These are phyloP conservation scores for Erpornis zantholeuca DNA, from an alignment of 2,113 vertebrate species.

Conservation along the genomic window DNA sequence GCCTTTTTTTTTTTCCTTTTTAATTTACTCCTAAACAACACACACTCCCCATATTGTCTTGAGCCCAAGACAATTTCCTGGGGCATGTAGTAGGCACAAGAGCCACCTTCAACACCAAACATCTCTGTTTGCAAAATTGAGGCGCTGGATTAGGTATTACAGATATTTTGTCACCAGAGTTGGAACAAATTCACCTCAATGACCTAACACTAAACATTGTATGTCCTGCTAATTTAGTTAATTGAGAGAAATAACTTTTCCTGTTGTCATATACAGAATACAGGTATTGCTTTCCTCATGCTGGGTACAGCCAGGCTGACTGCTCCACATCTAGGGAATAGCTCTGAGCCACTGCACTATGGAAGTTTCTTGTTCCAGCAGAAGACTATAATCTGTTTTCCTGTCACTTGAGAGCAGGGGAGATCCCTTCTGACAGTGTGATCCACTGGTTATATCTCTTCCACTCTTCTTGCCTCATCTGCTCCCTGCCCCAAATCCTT, in stretches of 20 bases:
- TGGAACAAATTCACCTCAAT: neutral
- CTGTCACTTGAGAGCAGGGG: accelerated
- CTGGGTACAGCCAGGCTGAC: neutral
- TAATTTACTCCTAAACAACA: neutral
- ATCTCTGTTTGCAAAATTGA: neutral
- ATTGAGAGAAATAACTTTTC: neutral
- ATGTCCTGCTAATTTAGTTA: neutral
- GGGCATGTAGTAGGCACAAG: accelerated
- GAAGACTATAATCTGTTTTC: neutral
- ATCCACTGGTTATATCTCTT: accelerated
- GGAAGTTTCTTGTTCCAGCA: neutral
- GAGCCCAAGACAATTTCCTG: neutral
- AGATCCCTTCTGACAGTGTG: neutral
- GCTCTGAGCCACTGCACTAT: neutral
- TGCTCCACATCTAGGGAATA: neutral
- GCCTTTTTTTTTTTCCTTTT: neutral
- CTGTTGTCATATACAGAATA: accelerated
- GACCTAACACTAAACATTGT: neutral
- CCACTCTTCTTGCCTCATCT: neutral
- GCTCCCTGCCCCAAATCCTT: neutral
- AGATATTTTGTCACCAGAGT: neutral
- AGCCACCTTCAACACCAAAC: neutral
- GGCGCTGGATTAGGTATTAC: neutral
- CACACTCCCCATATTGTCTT: accelerated
- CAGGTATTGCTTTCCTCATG: neutral